Evolutionary conservation across 1,140 invertebrate species (phyloP), one percentile per base, ranked within the genome.

Genomic region (Lasioglossum baleicum): DNA sequence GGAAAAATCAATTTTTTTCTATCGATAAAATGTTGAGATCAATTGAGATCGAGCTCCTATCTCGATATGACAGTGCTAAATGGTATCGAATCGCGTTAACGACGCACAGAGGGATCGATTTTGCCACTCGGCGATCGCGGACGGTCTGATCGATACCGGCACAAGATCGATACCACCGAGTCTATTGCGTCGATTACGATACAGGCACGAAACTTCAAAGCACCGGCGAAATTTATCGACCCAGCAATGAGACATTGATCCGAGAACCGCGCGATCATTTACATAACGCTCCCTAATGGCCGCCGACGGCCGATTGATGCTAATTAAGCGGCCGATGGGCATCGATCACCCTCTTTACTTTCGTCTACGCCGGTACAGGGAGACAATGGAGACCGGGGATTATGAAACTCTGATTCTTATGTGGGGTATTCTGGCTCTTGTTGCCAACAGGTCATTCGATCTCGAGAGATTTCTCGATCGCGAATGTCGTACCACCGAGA

Each of bases 61-160:
- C 35, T 35, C 35, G 51, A 53, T 83, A 72, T 80, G 85, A 86
- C 84, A 87, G 82, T 86, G 85, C 79, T 86, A 86, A 87, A 87
- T 86, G 84, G 72, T 76, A 71, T 71, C 44, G 8, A 64, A 81
- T 64, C 44, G 64, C 71, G 75, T 67, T 80, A 80, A 82, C 84
- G 75, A 82, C 72, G 73, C 63, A 61, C 75, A 71, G 75, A 53
- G 79, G 42, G 56, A 15, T 68, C 48, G 71, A 84, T 80, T 87
- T 87, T 76, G 66, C 74, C 78, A 75, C 75, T 86, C 75, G 70
- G 67, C 44, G 70, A 85, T 75, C 78, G 58, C n/a, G 42, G 31
- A 70, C 61, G 22, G 76, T 69, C 78, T 65, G 58, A 61, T 67
- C 58, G 66, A 44, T 77, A 71, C 65, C 67, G 35, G 51, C 10